Evolutionary conservation across 2,888 invertebrate species (phyloP), one percentile per base, ranked within the genome.

Genomic region (Trissonchulus latispiculum): DNA sequence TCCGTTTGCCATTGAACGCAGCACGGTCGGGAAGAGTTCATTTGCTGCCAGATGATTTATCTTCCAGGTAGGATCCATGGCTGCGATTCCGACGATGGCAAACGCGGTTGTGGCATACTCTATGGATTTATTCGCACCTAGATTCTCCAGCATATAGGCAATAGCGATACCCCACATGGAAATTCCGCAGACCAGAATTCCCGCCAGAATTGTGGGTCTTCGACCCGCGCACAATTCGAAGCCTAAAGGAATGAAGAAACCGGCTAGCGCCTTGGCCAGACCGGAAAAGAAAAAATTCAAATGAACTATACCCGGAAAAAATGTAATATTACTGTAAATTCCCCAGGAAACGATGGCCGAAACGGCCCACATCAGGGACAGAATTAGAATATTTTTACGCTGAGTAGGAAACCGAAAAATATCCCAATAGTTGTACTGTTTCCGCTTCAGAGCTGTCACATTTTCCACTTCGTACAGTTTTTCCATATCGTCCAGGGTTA

Each of bases 1-100:
- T 29, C 71, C 75, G 23, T 71, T 32, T 8, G 73, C 73, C 75
- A 75, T 75, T 37, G 73, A 73, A 2, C 75, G 59, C 33, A 75
- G 73, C 1, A 75, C 75, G 1, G 75, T 75, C 2, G 73, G 73
- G 36, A 73, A 73, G 29, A 73, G 67, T 37, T 73, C 73, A 15
- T 31, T 61, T 23, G 66, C 37, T 36, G 70, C 70, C 29, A 73
- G 33, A 28, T 73, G 73, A 61, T 73, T 73, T 1, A 73, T 61
- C 61, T 69, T 69, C 70, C 70, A 69, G 48, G 66, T 62, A 3
- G 74, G 74, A 35, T 74, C 74, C n/a, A 74, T 61, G 1, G 72
- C 72, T 1, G 68, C 33, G 28, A 66, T 71, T 33, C 72, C 74
- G 23, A 61, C 18, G 8, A 64, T n/a, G 31, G 66, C 66, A 33